Evolutionary conservation across 2,113 vertebrate genomes (phyloP).

Genomic region (Brachionichthys hirsutus): DNA sequence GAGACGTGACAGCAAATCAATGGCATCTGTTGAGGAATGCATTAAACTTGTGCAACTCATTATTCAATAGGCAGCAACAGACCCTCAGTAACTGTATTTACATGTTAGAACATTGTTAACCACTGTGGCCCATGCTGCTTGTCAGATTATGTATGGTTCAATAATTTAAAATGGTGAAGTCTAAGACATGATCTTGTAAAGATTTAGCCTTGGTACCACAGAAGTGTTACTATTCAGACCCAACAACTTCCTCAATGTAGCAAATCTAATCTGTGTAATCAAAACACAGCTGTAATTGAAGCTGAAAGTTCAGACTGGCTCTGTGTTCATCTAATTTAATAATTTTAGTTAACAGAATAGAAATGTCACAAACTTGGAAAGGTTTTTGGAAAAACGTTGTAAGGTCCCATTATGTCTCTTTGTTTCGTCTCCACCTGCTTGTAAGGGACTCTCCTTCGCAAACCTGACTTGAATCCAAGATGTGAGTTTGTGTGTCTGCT

Average conservation of each 20-base stretch:
- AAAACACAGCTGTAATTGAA: too few relatives aligned
- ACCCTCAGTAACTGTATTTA: slow-evolving; percentile 42
- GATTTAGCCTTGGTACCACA: not conserved
- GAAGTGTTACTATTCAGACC: slow-evolving; percentile 1
- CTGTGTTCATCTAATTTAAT: too few relatives aligned
- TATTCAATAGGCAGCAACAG: slow-evolving; percentile 58
- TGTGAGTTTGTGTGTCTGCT: too few relatives aligned
- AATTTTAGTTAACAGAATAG: too few relatives aligned
- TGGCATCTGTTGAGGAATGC: slow-evolving; percentile 61
- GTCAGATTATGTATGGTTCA: slow-evolving; percentile 43
- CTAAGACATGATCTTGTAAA: slow-evolving; percentile 27
- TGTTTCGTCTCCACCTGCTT: not conserved
- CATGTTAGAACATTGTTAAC: slow-evolving; percentile 54
- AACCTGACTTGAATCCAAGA: slow-evolving; percentile 28
- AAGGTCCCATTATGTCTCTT: too few relatives aligned
- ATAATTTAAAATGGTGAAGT: slow-evolving; percentile 21
- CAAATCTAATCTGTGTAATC: too few relatives aligned
- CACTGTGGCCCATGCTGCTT: slow-evolving; percentile 45
- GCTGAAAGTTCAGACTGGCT: too few relatives aligned
- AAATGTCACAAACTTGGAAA: too few relatives aligned
- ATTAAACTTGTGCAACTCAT: slow-evolving; percentile 43
- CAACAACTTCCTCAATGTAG: too few relatives aligned
- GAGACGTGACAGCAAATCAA: slow-evolving; percentile 65
- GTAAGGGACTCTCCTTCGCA: slow-evolving; percentile 19
- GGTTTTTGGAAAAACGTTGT: too few relatives aligned